Base-by-base conservation (phyloP, 2,888 invertebrate genomes). In the Scaptomyza cyrtandrae region DNA sequence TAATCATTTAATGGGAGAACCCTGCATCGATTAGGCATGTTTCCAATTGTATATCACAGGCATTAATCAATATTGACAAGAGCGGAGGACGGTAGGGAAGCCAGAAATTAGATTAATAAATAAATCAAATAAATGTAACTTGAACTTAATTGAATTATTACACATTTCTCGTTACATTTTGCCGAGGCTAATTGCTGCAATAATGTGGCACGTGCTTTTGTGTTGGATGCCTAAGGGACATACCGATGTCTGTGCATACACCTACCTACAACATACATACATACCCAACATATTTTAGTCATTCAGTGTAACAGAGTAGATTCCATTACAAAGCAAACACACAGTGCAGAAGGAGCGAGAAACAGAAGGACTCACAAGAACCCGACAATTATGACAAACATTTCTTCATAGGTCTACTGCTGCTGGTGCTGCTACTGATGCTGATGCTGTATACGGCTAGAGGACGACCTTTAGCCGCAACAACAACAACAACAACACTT, bases 81-180 rank as follows among this genome's bases (percentile, higher is more conserved):
- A 29, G 16, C 1, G 39, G 31, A n/a, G 31, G 33, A 11, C 11
- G 3, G 33, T 2, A n/a, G 35, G 16, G 14, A 2, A 7, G 16
- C 14, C 9, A 37, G 50, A 71, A 72, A 75, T 82, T 56, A 63
- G 67, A 70, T 69, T 74, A 71, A 67, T 71, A 75, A 71, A 86
- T 86, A 88, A 84, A 85, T 88, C 87, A 86, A 88, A 84, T 84
- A 71, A 75, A 80, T 80, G 78, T 86, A 75, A 84, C 71, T 80
- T 71, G 78, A 80, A 84, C 78, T 84, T 84, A 84, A 84, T 84
- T 88, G 87, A 84, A 86, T 88, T 86, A 84, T 88, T 88, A 74
- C 70, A 78, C 89, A 86, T 84, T 84, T 84, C 85, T 84, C 71
- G 35, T 35, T 70, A 71, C 73, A 84, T 84, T 87, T 86, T 57